Evolutionary conservation across 2,797 vertebrate species (phyloP), one percentile per base, ranked within the genome.

Genomic region (Hybognathus amarus): DNA sequence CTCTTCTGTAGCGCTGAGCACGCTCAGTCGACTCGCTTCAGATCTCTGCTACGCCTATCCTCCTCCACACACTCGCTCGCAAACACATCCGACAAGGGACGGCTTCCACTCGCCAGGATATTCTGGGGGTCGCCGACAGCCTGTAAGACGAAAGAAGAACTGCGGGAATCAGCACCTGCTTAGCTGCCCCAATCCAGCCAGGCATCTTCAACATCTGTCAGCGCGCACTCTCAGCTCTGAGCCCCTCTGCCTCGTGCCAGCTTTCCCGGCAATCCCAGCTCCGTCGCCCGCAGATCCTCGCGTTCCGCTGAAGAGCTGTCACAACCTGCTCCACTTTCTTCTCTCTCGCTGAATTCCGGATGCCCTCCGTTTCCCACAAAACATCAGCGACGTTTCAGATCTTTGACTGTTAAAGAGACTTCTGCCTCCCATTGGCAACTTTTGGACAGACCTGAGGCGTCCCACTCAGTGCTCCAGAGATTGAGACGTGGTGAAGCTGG

Each of bases 1-100:
- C 89, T 82, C 87, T 93, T 88, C 86, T 86, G 90, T 92, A 89
- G 91, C 88, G 87, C 91, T 86, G 89, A 91, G 91, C 85, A 88
- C 88, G 91, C 91, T 94, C 92, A 92, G 88, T 93, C 87, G 85
- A 90, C 91, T 94, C 89, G 90, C 92, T 93, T 92, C 92, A 92
- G 83, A 91, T 84, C 90, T 78, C 69, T 30, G 40, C 69, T 82
- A 47, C 38, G 15, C 67, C 68, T 30, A 80, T 75, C 74, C 83
- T 85, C 52, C 83, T 85, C 20, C 75, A 69, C 83, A 75, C 73
- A 22, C 68, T 82, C 79, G 33, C 77, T 77, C 24, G 54, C 76
- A 75, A 74, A 66, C 76, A 63, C 75, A 75, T 50, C 76, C 69
- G 61, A 76, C 36, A 52, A 82, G 85, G 81, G 63, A 86, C 80